Base-by-base conservation (phyloP, 2,888 invertebrate genomes). In the Acronicta aceris region DNA sequence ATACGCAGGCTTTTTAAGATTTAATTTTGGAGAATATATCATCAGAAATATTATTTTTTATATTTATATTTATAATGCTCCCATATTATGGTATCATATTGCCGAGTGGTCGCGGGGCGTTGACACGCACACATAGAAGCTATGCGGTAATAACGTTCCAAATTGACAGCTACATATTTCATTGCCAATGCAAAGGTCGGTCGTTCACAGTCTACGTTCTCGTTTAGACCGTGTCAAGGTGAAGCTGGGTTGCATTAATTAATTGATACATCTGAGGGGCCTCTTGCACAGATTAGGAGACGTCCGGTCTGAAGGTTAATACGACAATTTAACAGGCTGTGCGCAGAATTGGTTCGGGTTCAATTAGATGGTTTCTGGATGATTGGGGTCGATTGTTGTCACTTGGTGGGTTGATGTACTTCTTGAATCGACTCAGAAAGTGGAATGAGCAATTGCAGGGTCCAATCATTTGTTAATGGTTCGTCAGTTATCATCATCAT, bases 201-300 rank as follows among this genome's bases (percentile, higher is more conserved):
- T 81, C 88, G 78, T 87, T 87, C 80, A 82, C 89, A 68, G 89
- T 89, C 89, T 88, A 85, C 83, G 81, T 81, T 81, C 83, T 79
- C 70, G 74, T 73, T 76, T 57, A 75, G 73, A 73, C 73, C 74
- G 76, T 87, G 86, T 88, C 87, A 87, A 86, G 87, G 87, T 83
- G 81, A 84, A 65, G 76, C 63, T 75, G 68, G 69, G 68, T 79
- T 82, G 83, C 81, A 81, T 84, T 79, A 81, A 87, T 86, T 84
- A 81, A 85, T 78, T 78, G 81, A 81, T 79, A 81, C 77, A 76
- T 76, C 71, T 66, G 65, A 56, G 65, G 58, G 55, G 47, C 56
- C 66, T 46, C 57, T 50, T 55, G 61, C 67, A 69, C 66, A 71
- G 76, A 76, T 74, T 71, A 71, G 50, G 43, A 54, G 55, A 59